Evolutionary conservation across 1,140 invertebrate species (phyloP).

Genomic region (Drosophila mauritiana): DNA sequence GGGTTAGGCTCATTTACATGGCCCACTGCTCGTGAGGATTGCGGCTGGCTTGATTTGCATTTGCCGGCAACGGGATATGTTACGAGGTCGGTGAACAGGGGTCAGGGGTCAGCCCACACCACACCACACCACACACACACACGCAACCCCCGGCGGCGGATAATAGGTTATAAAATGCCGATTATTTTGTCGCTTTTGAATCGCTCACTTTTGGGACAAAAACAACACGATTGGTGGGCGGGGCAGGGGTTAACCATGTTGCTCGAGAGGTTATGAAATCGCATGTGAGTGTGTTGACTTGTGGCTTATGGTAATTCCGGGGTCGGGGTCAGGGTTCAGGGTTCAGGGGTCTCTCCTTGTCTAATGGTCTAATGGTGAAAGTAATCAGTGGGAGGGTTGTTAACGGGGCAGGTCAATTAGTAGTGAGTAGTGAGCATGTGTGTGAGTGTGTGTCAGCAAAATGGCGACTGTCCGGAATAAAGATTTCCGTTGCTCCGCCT

Average conservation of each 20-base stretch:
- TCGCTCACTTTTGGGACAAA: constrained; percentile 73
- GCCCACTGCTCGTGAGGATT: constrained; percentile 33
- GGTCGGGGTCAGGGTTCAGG: not conserved
- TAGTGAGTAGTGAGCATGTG: not conserved
- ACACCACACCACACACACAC: constrained; percentile 1
- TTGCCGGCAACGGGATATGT: constrained; percentile 59
- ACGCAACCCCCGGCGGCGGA: not conserved
- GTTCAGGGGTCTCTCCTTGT: constrained; percentile 10
- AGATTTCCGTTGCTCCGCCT: not conserved
- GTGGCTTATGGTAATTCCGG: constrained; percentile 40
- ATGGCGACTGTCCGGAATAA: constrained; percentile 2
- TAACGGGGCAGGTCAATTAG: constrained; percentile 29
- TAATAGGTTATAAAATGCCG: constrained; percentile 69
- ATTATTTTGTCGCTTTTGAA: constrained; percentile 70
- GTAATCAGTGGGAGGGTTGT: constrained; percentile 7
- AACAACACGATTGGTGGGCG: constrained; percentile 10
- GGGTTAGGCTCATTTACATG: constrained; percentile 61
- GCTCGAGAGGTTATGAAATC: constrained; percentile 15
- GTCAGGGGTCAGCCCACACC: constrained; percentile 13
- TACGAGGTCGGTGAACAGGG: constrained; percentile 5
- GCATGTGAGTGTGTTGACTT: constrained; percentile 52
- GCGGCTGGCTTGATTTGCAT: constrained; percentile 68
- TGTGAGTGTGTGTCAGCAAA: not conserved
- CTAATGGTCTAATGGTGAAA: constrained; percentile 45
- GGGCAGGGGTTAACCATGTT: constrained; percentile 24